A percentile compares a stretch with the other conserved stretches of the same genome.
Conservation (phyloP, 1,140 invertebrate species). For the Bradynema listronoti region DNA sequence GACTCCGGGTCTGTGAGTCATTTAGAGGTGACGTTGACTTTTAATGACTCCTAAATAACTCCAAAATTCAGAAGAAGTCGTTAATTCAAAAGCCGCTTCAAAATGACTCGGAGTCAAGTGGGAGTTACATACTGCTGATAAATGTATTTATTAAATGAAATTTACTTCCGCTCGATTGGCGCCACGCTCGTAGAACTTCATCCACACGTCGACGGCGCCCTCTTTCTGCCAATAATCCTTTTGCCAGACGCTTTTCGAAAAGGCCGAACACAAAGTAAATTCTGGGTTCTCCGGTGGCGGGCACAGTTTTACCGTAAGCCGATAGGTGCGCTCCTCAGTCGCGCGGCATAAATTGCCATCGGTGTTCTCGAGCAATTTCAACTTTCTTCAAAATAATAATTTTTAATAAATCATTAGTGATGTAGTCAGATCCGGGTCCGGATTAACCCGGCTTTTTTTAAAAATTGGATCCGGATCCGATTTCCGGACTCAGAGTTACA, state of each 20-base stretch:
- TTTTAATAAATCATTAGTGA: constrained; percentile 8
- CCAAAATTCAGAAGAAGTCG: no score
- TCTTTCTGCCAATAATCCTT: constrained; percentile 58
- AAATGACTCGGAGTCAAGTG: no score
- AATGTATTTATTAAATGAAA: background rate
- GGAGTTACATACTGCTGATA: no score
- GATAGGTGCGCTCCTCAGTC: constrained; percentile 53
- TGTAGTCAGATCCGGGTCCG: background rate
- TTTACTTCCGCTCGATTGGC: constrained; percentile 42
- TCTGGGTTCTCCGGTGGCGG: constrained; percentile 56
- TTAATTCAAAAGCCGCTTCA: no score
- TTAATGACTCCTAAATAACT: no score
- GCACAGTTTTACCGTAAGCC: constrained; percentile 44
- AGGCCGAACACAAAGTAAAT: constrained; percentile 55
- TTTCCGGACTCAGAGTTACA: no score
- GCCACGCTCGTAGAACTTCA: constrained; percentile 57
- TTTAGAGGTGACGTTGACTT: no score
- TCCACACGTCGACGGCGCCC: constrained; percentile 53
- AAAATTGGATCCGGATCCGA: no score
- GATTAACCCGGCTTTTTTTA: constrained; percentile 1
- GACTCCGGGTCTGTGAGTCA: no score
- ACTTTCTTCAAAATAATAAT: constrained; percentile 33
- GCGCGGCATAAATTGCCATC: constrained; percentile 56
- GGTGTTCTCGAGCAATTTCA: constrained; percentile 56
- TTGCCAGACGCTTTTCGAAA: constrained; percentile 57